Evolutionary conservation across 2,113 vertebrate genomes (phyloP).

Genomic region (Salvelinus namaycush): DNA sequence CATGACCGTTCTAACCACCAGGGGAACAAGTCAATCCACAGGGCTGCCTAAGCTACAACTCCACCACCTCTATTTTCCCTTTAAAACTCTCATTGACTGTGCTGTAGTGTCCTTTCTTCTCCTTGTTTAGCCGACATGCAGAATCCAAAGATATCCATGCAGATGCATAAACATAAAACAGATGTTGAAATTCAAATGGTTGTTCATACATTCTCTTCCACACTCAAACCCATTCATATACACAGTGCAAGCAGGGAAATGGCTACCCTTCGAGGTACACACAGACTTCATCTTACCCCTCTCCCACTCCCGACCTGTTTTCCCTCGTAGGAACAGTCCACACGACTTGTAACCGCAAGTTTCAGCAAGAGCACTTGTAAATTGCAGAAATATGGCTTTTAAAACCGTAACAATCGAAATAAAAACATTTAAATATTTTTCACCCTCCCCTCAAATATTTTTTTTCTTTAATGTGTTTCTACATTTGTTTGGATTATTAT

Average conservation of each 20-base stretch:
- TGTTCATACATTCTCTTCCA: conserved; percentile 53
- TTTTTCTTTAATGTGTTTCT: conserved; percentile 42
- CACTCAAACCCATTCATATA: conserved; percentile 25
- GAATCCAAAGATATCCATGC: conserved; percentile 20
- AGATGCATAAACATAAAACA: conserved; percentile 47
- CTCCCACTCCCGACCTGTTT: not conserved
- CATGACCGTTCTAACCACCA: not conserved
- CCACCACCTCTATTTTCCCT: conserved; percentile 39
- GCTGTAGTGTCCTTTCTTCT: conserved; percentile 43
- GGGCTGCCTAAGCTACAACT: too few relatives aligned
- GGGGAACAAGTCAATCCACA: not conserved
- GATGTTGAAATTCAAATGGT: conserved; percentile 58
- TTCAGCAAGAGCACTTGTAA: conserved; percentile 81
- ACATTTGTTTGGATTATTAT: conserved; percentile 11
- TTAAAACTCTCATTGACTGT: conserved; percentile 31
- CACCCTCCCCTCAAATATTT: not conserved
- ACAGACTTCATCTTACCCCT: conserved; percentile 5
- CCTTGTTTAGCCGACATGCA: not conserved
- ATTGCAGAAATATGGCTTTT: conserved; percentile 71
- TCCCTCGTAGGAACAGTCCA: conserved; percentile 58
- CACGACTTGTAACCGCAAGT: conserved; percentile 76
- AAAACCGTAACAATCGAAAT: conserved; percentile 70
- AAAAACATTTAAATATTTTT: conserved; percentile 25
- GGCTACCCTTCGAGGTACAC: conserved; percentile 39
- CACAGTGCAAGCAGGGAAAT: conserved; percentile 64